A percentile compares a stretch with the other conserved stretches of the same genome.
phyloP scores from a whole-genome alignment of 2,888 invertebrate genomes.

The Drosophila prostipennis region DNA sequence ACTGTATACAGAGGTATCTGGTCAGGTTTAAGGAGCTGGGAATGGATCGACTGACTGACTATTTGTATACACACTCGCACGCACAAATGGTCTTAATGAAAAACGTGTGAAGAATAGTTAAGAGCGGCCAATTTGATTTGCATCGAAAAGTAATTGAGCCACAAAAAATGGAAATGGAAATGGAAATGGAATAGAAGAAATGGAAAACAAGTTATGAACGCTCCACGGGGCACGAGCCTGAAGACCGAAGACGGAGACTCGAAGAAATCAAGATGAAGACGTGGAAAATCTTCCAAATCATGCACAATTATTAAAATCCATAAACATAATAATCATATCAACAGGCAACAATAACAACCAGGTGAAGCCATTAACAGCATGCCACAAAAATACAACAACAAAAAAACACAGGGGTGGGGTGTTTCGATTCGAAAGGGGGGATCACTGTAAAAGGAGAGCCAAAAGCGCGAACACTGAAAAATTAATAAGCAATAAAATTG shows the following conservation, averaged over 20 bases:
- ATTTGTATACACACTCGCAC: constrained; percentile 23
- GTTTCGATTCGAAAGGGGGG: not conserved
- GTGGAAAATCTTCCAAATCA: constrained; percentile 75
- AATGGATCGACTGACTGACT: constrained; percentile 5
- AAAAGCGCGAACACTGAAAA: constrained; percentile 76
- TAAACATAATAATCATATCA: constrained; percentile 83
- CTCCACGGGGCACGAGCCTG: constrained; percentile 67
- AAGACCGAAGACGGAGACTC: constrained; percentile 1
- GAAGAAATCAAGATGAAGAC: constrained; percentile 15
- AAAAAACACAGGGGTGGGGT: constrained; percentile 7
- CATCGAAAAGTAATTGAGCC: constrained; percentile 81
- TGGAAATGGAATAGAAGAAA: constrained; percentile 12
- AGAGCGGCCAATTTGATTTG: constrained; percentile 80
- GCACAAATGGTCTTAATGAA: constrained; percentile 64
- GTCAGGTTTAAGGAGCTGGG: constrained; percentile 12
- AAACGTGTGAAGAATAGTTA: constrained; percentile 82
- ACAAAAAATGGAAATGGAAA: constrained; percentile 49
- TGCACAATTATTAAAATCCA: constrained; percentile 82
- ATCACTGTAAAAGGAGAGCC: constrained; percentile 28
- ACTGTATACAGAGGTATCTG: constrained; percentile 1
- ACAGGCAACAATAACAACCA: constrained; percentile 69
- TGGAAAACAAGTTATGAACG: constrained; percentile 60
- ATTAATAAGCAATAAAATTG: constrained; percentile 84
- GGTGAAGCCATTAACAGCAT: constrained; percentile 71
- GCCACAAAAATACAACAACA: constrained; percentile 43